These are phyloP conservation scores for Taxidea taxus DNA, from an alignment of 2,113 vertebrate genomes.

Conservation along the genomic window DNA sequence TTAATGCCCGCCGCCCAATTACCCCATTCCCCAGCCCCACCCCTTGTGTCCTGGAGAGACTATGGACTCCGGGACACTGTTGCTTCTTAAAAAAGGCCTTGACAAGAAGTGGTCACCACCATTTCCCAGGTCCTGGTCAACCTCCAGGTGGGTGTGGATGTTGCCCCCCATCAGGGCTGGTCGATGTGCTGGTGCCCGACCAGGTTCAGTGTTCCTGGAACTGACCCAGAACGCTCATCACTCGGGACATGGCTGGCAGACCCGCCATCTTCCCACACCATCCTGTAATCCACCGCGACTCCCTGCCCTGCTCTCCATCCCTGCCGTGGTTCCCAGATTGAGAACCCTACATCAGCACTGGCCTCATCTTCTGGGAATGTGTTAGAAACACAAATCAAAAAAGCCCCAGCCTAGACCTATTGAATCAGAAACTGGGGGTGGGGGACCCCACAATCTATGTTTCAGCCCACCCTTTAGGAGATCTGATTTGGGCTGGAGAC, in stretches of 20 bases:
- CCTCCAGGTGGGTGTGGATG: fast-evolving
- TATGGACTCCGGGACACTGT: neutral
- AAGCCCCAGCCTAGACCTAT: neutral
- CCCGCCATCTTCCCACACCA: too few species aligned
- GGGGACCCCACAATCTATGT: fast-evolving
- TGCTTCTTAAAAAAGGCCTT: neutral
- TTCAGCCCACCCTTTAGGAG: neutral
- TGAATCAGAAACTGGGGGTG: too few species aligned
- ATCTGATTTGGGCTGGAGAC: neutral
- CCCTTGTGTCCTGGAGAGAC: neutral
- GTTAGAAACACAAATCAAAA: neutral
- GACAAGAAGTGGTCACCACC: fast-evolving
- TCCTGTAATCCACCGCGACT: too few species aligned
- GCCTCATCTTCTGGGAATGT: neutral
- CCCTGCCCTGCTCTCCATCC: neutral
- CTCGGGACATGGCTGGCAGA: fast-evolving
- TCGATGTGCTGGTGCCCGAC: fast-evolving
- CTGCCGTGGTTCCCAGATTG: neutral
- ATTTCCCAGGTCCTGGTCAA: neutral
- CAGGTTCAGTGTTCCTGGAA: neutral
- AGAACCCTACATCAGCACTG: fast-evolving
- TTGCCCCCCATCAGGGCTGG: too few species aligned
- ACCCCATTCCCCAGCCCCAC: too few species aligned
- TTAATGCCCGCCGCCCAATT: neutral
- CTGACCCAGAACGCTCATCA: fast-evolving